phyloP scores from a whole-genome alignment of 2,888 invertebrate genomes.

The Leptinotarsa juncta region DNA sequence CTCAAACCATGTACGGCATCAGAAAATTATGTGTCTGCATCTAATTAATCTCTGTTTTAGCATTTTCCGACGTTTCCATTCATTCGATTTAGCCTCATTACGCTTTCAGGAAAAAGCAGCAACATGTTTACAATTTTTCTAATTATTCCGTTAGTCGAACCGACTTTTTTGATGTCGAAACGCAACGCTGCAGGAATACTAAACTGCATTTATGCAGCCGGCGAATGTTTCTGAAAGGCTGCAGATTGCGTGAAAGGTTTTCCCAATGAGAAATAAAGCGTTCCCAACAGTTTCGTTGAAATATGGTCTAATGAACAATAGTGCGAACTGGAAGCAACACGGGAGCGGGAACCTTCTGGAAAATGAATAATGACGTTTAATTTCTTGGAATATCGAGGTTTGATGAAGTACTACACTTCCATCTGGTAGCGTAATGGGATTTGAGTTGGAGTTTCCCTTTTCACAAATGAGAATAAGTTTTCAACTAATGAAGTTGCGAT shows the following conservation, averaged over 20 bases:
- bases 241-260: conserved; percentile 22
- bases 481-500: not conserved
- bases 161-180: conserved; percentile 26
- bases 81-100: not conserved
- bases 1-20: not conserved
- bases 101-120: conserved; percentile 6
- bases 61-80: not conserved
- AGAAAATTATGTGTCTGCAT: not conserved
- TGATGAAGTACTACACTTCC: not conserved
- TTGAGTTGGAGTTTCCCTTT: not conserved
- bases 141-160: conserved; percentile 31
- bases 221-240: conserved; percentile 25
- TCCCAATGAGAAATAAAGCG: conserved; percentile 11
- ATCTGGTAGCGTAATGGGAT: not conserved
- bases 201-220: conserved; percentile 22
- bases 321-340: conserved; percentile 9
- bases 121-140: conserved; percentile 21
- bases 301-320: conserved; percentile 1
- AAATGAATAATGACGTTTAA: conserved; percentile 1
- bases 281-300: not conserved
- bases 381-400: not conserved
- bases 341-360: not conserved
- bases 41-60: not conserved
- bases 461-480: not conserved
- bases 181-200: conserved; percentile 29